Evolutionary conservation across 2,113 vertebrate species (phyloP), one percentile per base, ranked within the genome.

Genomic region (Saguinus midas): DNA sequence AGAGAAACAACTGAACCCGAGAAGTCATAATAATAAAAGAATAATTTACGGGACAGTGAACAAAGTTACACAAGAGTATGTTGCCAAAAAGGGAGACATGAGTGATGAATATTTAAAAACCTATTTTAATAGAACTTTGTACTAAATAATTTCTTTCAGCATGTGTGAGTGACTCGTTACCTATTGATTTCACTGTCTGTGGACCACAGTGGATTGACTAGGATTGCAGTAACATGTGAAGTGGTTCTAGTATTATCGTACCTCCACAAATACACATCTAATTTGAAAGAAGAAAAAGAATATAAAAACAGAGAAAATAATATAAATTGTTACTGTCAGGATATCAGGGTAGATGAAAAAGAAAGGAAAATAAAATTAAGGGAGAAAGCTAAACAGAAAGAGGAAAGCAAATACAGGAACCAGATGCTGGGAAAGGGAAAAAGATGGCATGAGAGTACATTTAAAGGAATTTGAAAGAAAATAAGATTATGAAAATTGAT

Each of bases 41-140:
- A 40, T 70, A 83, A 23, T 1, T 90, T 58, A 84, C 6, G 40
- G 43, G 20, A n/a, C 11, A 76, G 12, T 50, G 21, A 78, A 58
- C 32, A 83, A 37, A 93, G 35, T 72, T 80, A 61, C 25, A 45
- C 18, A 81, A 90, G 40, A 85, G 5, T 21, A 79, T 66, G 23
- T n/a, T 43, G 48, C 57, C 58, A 78, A 1, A 91, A 10, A 32
- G 23, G 61, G 66, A 68, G 35, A 70, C 18, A 14, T 16, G 25
- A 52, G 25, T 55, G 18, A 75, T 40, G 21, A 78, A 94, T 87
- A 76, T 37, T 82, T 86, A 48, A 8, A 64, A 83, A 82, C 5
- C 11, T 32, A 75, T 81, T 85, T 21, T 52, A 57, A 88, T 29
- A 68, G n/a, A 64, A 61, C 10, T 82, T 96, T 86, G 70, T 11